phyloP scores from a whole-genome alignment of 2,113 vertebrate species.

The Channa maculata region DNA sequence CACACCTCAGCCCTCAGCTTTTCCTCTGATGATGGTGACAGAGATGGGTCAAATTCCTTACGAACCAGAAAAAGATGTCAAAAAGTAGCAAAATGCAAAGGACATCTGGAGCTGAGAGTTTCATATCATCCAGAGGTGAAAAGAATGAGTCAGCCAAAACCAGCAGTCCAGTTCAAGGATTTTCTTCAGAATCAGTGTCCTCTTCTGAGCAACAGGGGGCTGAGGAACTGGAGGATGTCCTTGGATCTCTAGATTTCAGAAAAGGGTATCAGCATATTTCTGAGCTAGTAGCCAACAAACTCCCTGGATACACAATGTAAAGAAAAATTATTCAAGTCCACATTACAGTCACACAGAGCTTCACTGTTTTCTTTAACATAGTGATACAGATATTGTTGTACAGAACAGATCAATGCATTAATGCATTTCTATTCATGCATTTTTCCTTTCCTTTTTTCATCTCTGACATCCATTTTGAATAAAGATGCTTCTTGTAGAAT shows the following conservation, averaged over 20 bases:
- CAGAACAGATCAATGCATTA: not conserved
- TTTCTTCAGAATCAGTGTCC: constrained; percentile 74
- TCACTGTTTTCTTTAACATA: not conserved
- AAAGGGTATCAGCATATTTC: constrained; percentile 88
- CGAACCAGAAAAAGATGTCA: constrained; percentile 32
- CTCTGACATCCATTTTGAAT: constrained; percentile 22
- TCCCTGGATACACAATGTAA: constrained; percentile 93
- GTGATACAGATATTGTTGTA: not conserved
- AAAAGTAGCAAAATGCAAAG: constrained; percentile 24
- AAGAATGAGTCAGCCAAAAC: constrained; percentile 62
- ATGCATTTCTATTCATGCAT: not conserved
- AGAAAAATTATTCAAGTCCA: not conserved
- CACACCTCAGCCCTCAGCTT: constrained; percentile 63
- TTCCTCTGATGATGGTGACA: constrained; percentile 68
- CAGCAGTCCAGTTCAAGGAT: constrained; percentile 58
- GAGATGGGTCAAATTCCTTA: constrained; percentile 24
- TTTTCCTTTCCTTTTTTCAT: not conserved
- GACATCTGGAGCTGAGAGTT: constrained; percentile 27
- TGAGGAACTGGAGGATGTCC: constrained; percentile 75
- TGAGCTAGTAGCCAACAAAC: constrained; percentile 87
- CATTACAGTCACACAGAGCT: not conserved
- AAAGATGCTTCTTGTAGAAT: constrained; percentile 24
- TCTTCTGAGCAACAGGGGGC: constrained; percentile 65
- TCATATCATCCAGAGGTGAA: constrained; percentile 41
- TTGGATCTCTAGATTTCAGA: constrained; percentile 77